These are phyloP conservation scores for Drosophila oshimai DNA, from an alignment of 1,140 invertebrate species.

Conservation along the genomic window DNA sequence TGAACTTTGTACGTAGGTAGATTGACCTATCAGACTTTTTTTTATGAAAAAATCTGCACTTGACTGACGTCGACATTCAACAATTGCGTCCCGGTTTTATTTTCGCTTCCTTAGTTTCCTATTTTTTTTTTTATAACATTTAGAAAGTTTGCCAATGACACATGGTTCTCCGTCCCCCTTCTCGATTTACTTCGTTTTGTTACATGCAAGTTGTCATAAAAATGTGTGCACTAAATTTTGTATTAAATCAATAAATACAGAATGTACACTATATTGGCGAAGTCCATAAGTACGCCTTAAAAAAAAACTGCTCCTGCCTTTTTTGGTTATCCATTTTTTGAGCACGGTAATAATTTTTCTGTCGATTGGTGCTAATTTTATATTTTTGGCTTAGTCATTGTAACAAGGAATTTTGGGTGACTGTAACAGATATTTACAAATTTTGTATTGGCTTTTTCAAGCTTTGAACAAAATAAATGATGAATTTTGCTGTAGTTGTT, in stretches of 20 bases:
- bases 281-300: not conserved
- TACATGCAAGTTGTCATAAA: conserved; percentile 16
- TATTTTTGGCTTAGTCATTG: conserved; percentile 11
- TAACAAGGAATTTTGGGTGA: conserved; percentile 1
- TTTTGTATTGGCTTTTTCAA: not conserved
- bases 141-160: conserved; percentile 16
- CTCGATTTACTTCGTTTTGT: not conserved
- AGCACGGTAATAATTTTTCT: not conserved
- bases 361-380: not conserved
- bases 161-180: not conserved
- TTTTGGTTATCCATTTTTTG: not conserved
- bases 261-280: not conserved
- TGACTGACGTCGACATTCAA: not conserved
- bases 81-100: conserved; percentile 12
- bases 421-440: not conserved
- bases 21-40: too few species aligned
- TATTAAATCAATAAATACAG: conserved; percentile 24
- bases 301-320: conserved; percentile 2
- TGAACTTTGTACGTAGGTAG: too few species aligned
- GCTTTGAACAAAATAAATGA: not conserved
- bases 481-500: not conserved
- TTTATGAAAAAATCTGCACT: not conserved
- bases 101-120: not conserved
- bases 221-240: conserved; percentile 5
- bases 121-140: not conserved